These are phyloP conservation scores for Chloromyia formosa DNA, from an alignment of 2,888 invertebrate genomes.

Conservation along the genomic window DNA sequence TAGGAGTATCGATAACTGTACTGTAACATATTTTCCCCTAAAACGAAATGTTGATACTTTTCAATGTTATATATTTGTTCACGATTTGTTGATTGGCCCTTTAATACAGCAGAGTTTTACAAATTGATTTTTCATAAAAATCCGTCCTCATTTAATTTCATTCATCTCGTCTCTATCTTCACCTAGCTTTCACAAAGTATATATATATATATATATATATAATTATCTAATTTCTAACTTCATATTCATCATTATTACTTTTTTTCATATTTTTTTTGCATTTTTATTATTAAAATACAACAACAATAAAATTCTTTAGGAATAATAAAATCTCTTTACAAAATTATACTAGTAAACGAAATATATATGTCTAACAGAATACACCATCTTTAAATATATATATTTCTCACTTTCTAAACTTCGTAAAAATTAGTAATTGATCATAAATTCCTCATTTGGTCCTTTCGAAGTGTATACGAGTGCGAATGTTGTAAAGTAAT, in stretches of 20 bases:
- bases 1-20: too few species aligned
- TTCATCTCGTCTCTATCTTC: neutral
- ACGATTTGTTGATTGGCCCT: constrained; percentile 29
- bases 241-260: neutral
- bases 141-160: neutral
- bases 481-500: constrained; percentile 23
- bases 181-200: neutral
- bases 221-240: neutral
- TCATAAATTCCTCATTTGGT: constrained; percentile 47
- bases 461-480: constrained; percentile 41
- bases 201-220: neutral
- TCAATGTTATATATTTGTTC: constrained; percentile 32
- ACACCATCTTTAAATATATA: constrained; percentile 27
- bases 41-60: neutral
- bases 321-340: constrained; percentile 45
- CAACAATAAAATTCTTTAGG: constrained; percentile 45
- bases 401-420: constrained; percentile 39
- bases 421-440: constrained; percentile 45
- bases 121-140: constrained; percentile 43
- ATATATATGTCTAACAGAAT: constrained; percentile 39
- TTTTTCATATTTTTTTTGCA: constrained; percentile 36
- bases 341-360: constrained; percentile 44
- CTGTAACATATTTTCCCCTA: too few species aligned
- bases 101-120: constrained; percentile 34
- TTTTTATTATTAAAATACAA: constrained; percentile 44